Evolutionary conservation across 2,797 vertebrate genomes (phyloP).

Genomic region (Pseudochirops cupreus): DNA sequence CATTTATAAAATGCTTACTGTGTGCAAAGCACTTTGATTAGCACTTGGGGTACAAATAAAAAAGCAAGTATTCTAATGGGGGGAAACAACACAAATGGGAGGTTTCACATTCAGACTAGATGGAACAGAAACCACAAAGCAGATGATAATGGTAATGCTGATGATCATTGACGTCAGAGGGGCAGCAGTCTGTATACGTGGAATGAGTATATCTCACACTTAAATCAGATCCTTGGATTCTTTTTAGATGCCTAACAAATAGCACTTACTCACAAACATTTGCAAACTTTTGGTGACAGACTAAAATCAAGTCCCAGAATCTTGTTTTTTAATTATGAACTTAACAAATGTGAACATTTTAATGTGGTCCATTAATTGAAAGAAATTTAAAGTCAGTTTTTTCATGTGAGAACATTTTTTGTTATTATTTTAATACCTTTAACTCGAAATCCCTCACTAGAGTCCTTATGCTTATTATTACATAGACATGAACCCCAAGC

Average conservation of each 20-base stretch:
- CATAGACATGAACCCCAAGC: neutral
- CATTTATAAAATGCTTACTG: neutral
- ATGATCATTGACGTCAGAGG: neutral
- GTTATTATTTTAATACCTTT: conserved; percentile 16
- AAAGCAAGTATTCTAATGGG: too few relatives aligned
- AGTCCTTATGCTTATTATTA: neutral
- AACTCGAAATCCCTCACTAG: neutral
- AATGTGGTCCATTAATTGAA: neutral
- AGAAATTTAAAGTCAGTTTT: neutral
- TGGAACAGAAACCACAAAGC: neutral
- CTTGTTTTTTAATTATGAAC: neutral
- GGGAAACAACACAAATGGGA: neutral
- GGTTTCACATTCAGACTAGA: neutral
- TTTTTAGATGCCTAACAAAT: conserved; percentile 23
- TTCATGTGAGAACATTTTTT: neutral
- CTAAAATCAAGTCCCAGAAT: neutral
- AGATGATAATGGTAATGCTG: neutral
- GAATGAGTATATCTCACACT: neutral
- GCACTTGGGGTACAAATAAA: neutral
- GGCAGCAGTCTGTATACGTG: neutral
- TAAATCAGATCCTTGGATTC: neutral
- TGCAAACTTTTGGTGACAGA: neutral
- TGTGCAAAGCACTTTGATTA: neutral
- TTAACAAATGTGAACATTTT: neutral
- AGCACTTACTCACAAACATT: neutral